phyloP scores from a whole-genome alignment of 2,113 vertebrate genomes.

The Cynopterus brachyotis region DNA sequence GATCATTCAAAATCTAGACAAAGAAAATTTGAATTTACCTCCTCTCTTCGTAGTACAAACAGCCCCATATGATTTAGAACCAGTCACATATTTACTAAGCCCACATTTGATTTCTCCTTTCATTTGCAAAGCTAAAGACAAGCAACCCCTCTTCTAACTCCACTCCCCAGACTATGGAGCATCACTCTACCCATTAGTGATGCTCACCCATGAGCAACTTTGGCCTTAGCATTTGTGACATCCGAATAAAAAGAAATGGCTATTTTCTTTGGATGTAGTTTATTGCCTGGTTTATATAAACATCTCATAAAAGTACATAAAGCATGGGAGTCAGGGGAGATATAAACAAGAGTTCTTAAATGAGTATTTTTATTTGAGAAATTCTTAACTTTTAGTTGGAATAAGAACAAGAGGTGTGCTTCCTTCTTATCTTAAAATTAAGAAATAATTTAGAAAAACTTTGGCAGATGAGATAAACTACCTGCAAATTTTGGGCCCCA shows the following conservation, averaged over 20 bases:
- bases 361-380: background rate
- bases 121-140: background rate
- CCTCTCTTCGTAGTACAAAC: background rate
- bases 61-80: background rate
- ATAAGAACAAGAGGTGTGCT: background rate
- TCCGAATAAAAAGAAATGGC: background rate
- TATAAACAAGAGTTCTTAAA: background rate
- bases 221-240: background rate
- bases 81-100: background rate
- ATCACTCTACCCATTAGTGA: background rate
- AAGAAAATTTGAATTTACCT: background rate
- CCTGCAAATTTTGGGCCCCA: background rate
- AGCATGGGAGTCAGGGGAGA: background rate
- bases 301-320: background rate
- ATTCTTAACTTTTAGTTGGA: background rate
- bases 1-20: background rate
- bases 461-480: background rate
- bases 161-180: background rate
- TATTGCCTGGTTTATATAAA: background rate
- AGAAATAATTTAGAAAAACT: background rate
- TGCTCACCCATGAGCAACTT: background rate
- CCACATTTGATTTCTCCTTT: background rate
- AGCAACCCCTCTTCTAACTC: background rate
- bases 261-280: background rate
- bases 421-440: background rate